These are phyloP conservation scores for Linurgus olivaceus DNA, from an alignment of 2,797 vertebrate species.

Conservation along the genomic window DNA sequence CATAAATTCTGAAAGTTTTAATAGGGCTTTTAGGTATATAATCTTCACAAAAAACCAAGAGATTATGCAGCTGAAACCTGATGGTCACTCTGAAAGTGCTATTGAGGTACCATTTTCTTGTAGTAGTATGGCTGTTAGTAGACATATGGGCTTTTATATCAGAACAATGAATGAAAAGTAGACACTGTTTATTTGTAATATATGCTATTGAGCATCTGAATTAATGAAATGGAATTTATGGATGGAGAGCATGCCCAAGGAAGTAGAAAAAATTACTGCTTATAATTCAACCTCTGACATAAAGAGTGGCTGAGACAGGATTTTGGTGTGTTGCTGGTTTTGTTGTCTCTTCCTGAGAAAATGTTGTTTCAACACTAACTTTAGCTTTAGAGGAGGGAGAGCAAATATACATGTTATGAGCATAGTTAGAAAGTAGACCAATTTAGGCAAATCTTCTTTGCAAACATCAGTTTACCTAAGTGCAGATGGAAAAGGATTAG, in stretches of 20 bases:
- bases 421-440: not conserved
- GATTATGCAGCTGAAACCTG: not conserved
- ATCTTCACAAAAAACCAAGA: not conserved
- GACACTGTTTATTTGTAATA: not conserved
- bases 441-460: not conserved
- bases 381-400: not conserved
- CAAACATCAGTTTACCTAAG: not conserved
- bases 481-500: not conserved
- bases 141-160: not conserved
- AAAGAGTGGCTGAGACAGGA: not conserved
- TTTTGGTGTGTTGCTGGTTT: not conserved
- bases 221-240: not conserved
- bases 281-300: not conserved
- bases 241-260: not conserved
- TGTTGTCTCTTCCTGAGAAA: not conserved
- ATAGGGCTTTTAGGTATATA: not conserved
- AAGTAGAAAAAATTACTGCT: not conserved
- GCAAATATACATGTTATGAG: not conserved
- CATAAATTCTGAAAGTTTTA: constrained; percentile 4
- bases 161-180: not conserved
- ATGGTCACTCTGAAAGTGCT: not conserved
- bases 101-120: not conserved
- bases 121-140: not conserved
- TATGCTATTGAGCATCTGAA: not conserved
- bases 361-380: not conserved